A percentile compares a stretch with the other conserved stretches of the same genome.
Conservation (phyloP, 2,888 invertebrate genomes). For the Xestia rhomboidea region DNA sequence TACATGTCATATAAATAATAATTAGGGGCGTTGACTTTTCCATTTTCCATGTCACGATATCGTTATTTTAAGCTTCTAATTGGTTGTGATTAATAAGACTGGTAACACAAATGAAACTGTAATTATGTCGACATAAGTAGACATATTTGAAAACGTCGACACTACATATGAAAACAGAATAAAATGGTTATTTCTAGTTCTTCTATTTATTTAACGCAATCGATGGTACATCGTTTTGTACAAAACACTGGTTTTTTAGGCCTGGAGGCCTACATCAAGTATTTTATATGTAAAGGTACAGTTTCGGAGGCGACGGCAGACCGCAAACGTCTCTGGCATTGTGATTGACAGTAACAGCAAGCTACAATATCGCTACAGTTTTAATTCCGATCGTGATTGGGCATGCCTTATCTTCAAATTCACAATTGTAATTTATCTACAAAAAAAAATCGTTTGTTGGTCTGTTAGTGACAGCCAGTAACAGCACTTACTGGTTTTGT, state of each 20-base stretch:
- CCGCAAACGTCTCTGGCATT: not conserved
- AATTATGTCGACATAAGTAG: slow-evolving; percentile 17
- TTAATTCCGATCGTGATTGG: too few species aligned
- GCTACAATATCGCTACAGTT: not conserved
- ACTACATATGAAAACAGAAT: not conserved
- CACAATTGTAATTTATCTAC: not conserved
- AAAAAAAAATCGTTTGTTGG: not conserved
- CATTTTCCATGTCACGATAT: slow-evolving; percentile 58
- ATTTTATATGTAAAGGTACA: not conserved
- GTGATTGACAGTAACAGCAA: not conserved
- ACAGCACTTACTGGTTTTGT: too few species aligned
- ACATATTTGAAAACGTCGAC: slow-evolving; percentile 3
- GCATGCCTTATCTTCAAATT: too few species aligned
- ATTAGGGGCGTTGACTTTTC: slow-evolving; percentile 23
- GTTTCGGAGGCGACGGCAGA: not conserved
- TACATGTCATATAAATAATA: not conserved
- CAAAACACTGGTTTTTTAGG: not conserved
- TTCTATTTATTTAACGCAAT: not conserved
- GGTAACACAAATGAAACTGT: slow-evolving; percentile 16
- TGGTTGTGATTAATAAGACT: slow-evolving; percentile 19
- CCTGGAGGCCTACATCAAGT: not conserved
- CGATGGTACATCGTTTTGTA: not conserved
- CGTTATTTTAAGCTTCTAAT: slow-evolving; percentile 12
- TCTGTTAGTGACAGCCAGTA: not conserved
- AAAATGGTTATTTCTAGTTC: not conserved